Evolutionary conservation across 64 coral and sea anemone genomes (phyloP).

Genomic region (Astreopora myriophthalma): DNA sequence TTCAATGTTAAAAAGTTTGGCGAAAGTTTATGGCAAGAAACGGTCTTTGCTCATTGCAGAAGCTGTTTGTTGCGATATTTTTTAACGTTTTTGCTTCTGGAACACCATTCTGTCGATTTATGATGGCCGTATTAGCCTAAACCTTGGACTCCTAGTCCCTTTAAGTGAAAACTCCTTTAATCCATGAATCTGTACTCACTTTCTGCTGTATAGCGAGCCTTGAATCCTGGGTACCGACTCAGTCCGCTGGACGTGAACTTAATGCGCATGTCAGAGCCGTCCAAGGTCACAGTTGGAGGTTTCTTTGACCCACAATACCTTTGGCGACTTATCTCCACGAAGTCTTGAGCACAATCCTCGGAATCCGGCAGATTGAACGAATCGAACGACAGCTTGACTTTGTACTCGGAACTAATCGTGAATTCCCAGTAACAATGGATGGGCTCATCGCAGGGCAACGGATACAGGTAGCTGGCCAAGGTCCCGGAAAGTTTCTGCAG

Average conservation of each 20-base stretch:
- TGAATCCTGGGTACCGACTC: background rate
- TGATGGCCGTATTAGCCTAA: no score
- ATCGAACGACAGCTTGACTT: constrained; percentile 23
- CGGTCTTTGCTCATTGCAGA: no score
- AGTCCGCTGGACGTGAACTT: constrained; percentile 12
- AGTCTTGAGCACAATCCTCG: background rate
- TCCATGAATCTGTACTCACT: no score
- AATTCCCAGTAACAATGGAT: constrained; percentile 1
- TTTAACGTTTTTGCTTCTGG: no score
- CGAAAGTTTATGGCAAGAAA: no score
- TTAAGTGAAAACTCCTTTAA: no score
- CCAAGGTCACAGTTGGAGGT: background rate
- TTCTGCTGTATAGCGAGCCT: background rate
- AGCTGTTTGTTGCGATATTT: no score
- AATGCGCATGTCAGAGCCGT: background rate
- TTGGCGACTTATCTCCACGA: background rate
- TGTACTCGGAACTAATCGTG: background rate
- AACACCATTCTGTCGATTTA: no score
- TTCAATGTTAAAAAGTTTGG: no score
- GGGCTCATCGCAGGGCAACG: background rate
- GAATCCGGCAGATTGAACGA: background rate
- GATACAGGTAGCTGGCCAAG: constrained; percentile 20
- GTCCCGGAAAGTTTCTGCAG: background rate
- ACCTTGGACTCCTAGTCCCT: no score
- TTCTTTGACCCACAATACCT: constrained; percentile 17